A percentile compares a stretch with the other conserved stretches of the same genome.
Evolutionary conservation across 2,113 vertebrate species (phyloP).

Genomic region (Pangasianodon hypophthalmus): DNA sequence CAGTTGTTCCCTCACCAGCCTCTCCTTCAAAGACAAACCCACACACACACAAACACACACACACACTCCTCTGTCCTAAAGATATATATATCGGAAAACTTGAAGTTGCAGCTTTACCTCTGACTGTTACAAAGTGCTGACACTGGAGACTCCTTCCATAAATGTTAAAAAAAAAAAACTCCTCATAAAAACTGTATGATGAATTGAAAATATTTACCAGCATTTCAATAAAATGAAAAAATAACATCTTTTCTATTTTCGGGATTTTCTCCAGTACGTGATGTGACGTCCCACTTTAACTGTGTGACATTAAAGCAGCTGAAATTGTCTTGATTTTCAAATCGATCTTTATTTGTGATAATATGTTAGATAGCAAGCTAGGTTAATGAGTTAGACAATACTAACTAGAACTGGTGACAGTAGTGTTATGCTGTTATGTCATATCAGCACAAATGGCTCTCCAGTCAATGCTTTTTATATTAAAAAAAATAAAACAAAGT

Average conservation of each 20-base stretch:
- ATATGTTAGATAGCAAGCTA: not conserved
- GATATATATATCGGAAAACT: not conserved
- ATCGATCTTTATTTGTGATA: not conserved
- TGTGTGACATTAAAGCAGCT: not conserved
- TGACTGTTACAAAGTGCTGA: not conserved
- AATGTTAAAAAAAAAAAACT: too few species aligned
- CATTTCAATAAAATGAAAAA: too few species aligned
- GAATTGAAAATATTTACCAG: too few species aligned
- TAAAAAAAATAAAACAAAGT: not conserved
- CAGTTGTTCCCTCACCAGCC: not conserved
- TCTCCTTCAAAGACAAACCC: too few species aligned
- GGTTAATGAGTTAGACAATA: too few species aligned
- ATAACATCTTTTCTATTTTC: too few species aligned
- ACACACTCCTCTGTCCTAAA: not conserved
- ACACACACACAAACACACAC: not conserved
- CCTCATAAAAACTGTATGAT: not conserved
- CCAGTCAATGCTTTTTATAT: not conserved
- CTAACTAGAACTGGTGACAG: not conserved
- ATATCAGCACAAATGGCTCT: too few species aligned
- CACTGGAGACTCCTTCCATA: too few species aligned
- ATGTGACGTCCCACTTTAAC: not conserved
- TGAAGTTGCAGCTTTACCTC: not conserved
- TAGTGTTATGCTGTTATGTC: not conserved
- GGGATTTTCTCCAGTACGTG: not conserved
- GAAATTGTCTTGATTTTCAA: not conserved